A percentile compares a stretch with the other conserved stretches of the same genome.
These are phyloP conservation scores for Ennomos erosarius DNA, from an alignment of 2,888 invertebrate genomes.

Conservation along the genomic window DNA sequence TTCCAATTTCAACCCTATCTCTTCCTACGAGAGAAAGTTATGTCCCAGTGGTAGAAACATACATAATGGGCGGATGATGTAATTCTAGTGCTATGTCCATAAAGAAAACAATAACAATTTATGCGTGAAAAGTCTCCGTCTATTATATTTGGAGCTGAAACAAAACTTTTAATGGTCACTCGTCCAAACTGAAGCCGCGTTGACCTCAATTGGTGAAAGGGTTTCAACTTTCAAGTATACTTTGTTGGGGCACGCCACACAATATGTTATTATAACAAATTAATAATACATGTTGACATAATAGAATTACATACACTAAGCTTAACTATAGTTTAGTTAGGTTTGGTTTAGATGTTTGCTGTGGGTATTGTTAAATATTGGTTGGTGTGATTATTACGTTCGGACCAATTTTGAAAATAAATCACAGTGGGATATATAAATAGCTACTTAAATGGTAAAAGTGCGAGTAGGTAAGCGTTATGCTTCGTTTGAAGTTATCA, in stretches of 20 bases:
- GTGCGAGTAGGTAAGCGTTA: too few species aligned
- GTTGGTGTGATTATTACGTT: too few species aligned
- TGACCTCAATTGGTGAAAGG: constrained; percentile 17
- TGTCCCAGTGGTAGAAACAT: not conserved
- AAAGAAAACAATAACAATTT: not conserved
- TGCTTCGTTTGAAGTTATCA: too few species aligned
- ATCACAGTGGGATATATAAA: too few species aligned
- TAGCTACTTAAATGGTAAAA: too few species aligned
- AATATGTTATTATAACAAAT: constrained; percentile 15
- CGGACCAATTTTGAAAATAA: too few species aligned
- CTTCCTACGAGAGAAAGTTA: too few species aligned
- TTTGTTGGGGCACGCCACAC: not conserved
- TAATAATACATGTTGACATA: constrained; percentile 11
- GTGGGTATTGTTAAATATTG: too few species aligned
- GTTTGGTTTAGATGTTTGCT: too few species aligned
- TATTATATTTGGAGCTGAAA: constrained; percentile 17
- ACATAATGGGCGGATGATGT: too few species aligned
- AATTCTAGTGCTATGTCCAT: not conserved
- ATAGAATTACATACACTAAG: not conserved
- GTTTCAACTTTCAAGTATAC: constrained; percentile 13
- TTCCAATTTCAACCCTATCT: too few species aligned
- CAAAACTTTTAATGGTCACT: constrained; percentile 25
- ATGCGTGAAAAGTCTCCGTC: constrained; percentile 5
- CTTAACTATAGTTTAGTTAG: too few species aligned
- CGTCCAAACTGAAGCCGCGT: constrained; percentile 12